phyloP scores from a whole-genome alignment of 2,797 vertebrate species.

The Falco biarmicus region DNA sequence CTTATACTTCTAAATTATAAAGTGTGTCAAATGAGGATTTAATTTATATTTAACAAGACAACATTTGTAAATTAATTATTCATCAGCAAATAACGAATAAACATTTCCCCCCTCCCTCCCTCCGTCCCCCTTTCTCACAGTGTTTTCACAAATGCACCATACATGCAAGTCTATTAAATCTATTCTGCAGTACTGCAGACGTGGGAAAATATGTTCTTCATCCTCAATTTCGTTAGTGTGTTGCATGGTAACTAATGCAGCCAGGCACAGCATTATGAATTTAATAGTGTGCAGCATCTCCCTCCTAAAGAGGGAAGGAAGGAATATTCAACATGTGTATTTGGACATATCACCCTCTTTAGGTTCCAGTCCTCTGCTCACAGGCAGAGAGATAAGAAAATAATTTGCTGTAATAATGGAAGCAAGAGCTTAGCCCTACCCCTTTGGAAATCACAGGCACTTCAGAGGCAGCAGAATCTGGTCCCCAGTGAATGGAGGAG shows the following conservation, averaged over 20 bases:
- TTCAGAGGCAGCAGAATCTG: neutral
- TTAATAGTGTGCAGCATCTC: neutral
- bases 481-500: neutral
- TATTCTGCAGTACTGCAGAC: conserved; percentile 39
- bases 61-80: conserved; percentile 68
- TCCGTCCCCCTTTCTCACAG: neutral
- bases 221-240: conserved; percentile 43
- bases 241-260: conserved; percentile 44
- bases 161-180: conserved; percentile 28
- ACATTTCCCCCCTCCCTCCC: neutral
- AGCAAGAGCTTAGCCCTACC: neutral
- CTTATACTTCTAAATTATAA: conserved; percentile 44
- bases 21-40: conserved; percentile 68
- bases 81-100: conserved; percentile 57
- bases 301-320: neutral
- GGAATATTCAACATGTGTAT: neutral
- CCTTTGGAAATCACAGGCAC: neutral
- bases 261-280: conserved; percentile 25
- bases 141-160: conserved; percentile 40
- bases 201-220: conserved; percentile 27
- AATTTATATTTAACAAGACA: conserved; percentile 70
- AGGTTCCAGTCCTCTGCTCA: neutral
- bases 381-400: conserved; percentile 1
- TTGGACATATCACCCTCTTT: neutral
- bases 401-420: neutral